phyloP scores from a whole-genome alignment of 2,113 vertebrate genomes.

The Melanerpes aurifrons region DNA sequence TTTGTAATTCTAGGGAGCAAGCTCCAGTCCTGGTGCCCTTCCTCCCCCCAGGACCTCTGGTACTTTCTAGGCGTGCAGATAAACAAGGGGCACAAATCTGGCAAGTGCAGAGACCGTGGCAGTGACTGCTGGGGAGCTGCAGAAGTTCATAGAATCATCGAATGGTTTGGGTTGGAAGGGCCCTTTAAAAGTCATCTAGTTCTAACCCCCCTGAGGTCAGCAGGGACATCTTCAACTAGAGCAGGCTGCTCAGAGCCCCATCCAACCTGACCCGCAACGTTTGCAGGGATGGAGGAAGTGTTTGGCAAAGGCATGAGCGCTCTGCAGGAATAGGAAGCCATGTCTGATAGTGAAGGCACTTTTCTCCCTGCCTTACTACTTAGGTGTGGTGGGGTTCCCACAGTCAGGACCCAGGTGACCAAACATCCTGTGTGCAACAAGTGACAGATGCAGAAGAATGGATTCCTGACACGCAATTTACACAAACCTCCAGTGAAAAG shows the following conservation, averaged over 20 bases:
- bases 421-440: rapidly evolving
- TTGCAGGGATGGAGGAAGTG: neutral
- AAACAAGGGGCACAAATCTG: neutral
- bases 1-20: neutral
- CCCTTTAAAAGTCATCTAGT: neutral
- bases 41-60: neutral
- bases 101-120: neutral
- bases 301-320: neutral
- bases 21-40: neutral
- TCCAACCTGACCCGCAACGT: neutral
- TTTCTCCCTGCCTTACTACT: neutral
- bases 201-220: neutral
- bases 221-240: neutral
- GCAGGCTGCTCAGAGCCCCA: neutral
- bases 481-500: neutral
- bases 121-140: neutral
- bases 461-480: neutral
- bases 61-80: neutral
- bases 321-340: neutral
- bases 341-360: neutral
- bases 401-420: neutral
- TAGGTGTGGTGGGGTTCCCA: rapidly evolving
- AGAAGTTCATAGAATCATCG: neutral
- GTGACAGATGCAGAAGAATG: neutral
- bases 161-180: neutral